phyloP scores from a whole-genome alignment of 2,797 vertebrate genomes.

The Nannoperca australis region DNA sequence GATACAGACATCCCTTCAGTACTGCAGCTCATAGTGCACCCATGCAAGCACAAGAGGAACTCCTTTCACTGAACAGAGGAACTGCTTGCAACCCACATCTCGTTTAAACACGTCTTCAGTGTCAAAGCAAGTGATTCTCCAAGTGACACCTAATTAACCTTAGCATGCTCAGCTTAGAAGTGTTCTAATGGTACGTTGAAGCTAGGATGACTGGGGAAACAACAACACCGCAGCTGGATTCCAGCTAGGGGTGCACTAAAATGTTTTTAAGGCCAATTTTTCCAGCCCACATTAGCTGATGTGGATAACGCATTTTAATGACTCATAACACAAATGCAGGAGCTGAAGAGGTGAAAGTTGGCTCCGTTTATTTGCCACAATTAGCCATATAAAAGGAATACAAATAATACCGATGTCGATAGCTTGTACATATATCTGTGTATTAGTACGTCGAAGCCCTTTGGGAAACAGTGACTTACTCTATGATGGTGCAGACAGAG shows the following conservation, averaged over 20 bases:
- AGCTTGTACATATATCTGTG: not conserved
- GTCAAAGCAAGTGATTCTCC: slow-evolving; percentile 17
- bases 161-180: not conserved
- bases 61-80: slow-evolving; percentile 10
- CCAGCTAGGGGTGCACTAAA: not conserved
- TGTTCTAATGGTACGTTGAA: slow-evolving; percentile 17
- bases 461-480: slow-evolving; percentile 72
- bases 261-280: not conserved
- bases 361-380: not conserved
- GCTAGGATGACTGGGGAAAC: not conserved
- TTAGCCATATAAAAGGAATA: not conserved
- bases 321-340: not conserved
- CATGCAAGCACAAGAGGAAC: not conserved
- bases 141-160: slow-evolving; percentile 31
- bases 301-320: not conserved
- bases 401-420: not conserved
- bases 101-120: slow-evolving; percentile 15
- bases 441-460: not conserved
- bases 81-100: not conserved
- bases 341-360: not conserved
- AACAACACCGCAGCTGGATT: slow-evolving; percentile 11
- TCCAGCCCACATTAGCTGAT: not conserved
- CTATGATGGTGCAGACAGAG: slow-evolving; percentile 84
- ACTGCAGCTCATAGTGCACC: not conserved
- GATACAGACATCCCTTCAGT: not conserved